Conservation (phyloP, 2,113 vertebrate species). For the Perccottus glenii region DNA sequence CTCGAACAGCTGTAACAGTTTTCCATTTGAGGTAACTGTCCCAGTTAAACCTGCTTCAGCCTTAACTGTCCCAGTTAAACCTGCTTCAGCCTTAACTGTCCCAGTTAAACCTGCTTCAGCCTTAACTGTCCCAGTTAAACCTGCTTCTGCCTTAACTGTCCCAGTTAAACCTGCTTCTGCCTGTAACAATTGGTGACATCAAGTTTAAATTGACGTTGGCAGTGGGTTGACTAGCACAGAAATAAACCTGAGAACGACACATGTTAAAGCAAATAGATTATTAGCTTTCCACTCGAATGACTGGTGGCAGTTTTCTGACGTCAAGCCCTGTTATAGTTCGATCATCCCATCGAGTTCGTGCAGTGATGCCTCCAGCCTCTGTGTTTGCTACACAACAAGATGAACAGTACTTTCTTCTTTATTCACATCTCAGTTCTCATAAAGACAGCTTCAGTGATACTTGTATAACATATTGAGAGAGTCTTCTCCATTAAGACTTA, state of each 20-base stretch:
- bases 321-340: neutral
- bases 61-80: too few relatives aligned
- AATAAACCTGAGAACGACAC: neutral
- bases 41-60: conserved; percentile 3
- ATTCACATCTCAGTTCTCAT: too few relatives aligned
- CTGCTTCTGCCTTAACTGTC: too few relatives aligned
- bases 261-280: neutral
- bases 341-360: too few relatives aligned
- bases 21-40: neutral
- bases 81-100: neutral
- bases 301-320: neutral
- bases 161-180: conserved; percentile 3
- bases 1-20: neutral
- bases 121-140: neutral
- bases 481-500: too few relatives aligned
- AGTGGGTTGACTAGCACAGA: neutral
- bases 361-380: too few relatives aligned
- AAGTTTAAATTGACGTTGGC: neutral
- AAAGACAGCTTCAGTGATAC: too few relatives aligned
- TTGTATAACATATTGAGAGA: too few relatives aligned
- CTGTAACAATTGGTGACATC: neutral
- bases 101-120: conserved; percentile 1
- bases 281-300: neutral
- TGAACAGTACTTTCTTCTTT: too few relatives aligned
- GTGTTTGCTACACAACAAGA: too few relatives aligned